Base-by-base conservation (phyloP, 2,888 invertebrate species). In the Germaria angustata region DNA sequence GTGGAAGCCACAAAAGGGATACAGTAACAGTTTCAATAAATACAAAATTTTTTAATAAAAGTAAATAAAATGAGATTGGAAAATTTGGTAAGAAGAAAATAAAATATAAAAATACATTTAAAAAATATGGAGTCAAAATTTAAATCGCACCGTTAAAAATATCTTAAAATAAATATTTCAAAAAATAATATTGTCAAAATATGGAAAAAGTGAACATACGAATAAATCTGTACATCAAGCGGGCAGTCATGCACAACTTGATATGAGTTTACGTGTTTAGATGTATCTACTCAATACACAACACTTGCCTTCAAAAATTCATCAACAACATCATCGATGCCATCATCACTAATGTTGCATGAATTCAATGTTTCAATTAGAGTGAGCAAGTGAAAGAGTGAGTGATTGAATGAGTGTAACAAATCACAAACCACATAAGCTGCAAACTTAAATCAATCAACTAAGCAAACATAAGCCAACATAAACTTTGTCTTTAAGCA, bases 401-500 rank as follows among this genome's bases (percentile, higher is more conserved):
- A 17, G 17, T 34, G 69, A 34, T 20, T 32, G 63, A 55, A 20
- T 63, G 77, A 53, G 59, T 49, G 68, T 41, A 79, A 76, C 71
- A 76, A 82, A 82, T 79, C 79, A 71, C 61, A 53, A 79, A 71
- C 69, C 79, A 71, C 75, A 82, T 66, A 75, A 82, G 79, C 73
- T 73, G 22, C 78, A 75, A 82, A 79, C 82, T 79, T 79, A 82
- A 82, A 82, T 82, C 82, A 82, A 82, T 82, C 82, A 82, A 79
- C 81, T 68, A 41, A 76, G 55, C 65, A 71, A 80, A 76, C 79
- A 76, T 82, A 79, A 82, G 79, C 82, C 61, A 34, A 75, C 75
- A 79, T 75, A 76, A 71, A 79, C 65, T 79, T 76, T 66, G 39
- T 71, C 79, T 55, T 69, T 75, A 71, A 76, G 55, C 75, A 75